A percentile compares a stretch with the other conserved stretches of the same genome.
phyloP scores from a whole-genome alignment of 1,140 invertebrate genomes.

The Drosophila kikkawai region DNA sequence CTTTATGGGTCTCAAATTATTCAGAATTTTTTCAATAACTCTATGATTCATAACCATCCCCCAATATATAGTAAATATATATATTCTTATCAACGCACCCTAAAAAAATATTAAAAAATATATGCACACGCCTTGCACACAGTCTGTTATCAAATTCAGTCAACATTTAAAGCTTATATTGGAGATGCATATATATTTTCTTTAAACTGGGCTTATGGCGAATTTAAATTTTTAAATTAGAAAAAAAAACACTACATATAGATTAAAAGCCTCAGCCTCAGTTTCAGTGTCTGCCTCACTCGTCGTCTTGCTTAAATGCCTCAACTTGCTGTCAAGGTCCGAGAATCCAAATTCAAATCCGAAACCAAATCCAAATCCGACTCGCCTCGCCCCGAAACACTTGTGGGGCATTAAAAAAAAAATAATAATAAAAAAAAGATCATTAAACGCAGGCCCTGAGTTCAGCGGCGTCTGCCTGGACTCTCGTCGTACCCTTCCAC shows the following conservation, averaged over 20 bases:
- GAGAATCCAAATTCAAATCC: not conserved
- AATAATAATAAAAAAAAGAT: slow-evolving; percentile 3
- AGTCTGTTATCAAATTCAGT: slow-evolving; percentile 3
- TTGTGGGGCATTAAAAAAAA: slow-evolving; percentile 27
- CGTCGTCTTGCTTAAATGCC: slow-evolving; percentile 24
- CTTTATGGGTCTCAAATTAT: not conserved
- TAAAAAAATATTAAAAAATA: slow-evolving; percentile 6
- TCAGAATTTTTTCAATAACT: not conserved
- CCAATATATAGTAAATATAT: not conserved
- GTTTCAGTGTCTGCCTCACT: not conserved
- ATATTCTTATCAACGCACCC: not conserved
- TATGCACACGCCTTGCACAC: not conserved
- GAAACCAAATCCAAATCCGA: not conserved
- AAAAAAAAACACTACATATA: not conserved
- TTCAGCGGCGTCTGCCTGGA: slow-evolving; percentile 3
- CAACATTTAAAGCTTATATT: not conserved
- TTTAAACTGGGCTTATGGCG: no score
- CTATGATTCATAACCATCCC: not conserved
- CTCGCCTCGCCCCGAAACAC: slow-evolving; percentile 12
- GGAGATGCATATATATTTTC: not conserved
- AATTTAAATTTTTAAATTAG: not conserved
- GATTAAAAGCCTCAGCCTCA: not conserved
- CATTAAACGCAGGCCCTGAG: slow-evolving; percentile 6
- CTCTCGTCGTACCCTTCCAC: slow-evolving; percentile 15
- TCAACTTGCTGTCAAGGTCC: slow-evolving; percentile 33